These are phyloP conservation scores for Hypocryptadius cinnamomeus DNA, from an alignment of 2,113 vertebrate genomes.

Conservation along the genomic window DNA sequence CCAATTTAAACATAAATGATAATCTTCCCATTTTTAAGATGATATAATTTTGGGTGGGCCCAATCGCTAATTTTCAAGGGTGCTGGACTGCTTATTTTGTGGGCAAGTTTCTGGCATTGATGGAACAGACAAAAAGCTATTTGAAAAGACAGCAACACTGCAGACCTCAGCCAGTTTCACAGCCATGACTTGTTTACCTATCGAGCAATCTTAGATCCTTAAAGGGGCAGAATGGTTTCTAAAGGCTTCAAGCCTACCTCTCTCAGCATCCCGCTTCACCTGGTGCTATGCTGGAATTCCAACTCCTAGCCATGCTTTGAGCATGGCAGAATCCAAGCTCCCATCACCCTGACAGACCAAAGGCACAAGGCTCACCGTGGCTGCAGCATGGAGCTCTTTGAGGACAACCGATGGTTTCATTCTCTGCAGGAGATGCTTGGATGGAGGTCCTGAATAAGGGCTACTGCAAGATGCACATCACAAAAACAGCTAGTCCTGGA, in stretches of 20 bases:
- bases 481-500: not conserved
- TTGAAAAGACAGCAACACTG: not conserved
- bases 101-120: not conserved
- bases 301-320: not conserved
- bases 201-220: fast-evolving
- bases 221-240: not conserved
- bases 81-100: not conserved
- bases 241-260: not conserved
- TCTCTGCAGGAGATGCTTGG: not conserved
- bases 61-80: not conserved
- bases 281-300: not conserved
- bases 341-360: not conserved
- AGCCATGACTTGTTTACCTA: not conserved
- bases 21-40: not conserved
- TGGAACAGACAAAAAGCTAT: not conserved
- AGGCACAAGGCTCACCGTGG: not conserved
- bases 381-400: not conserved
- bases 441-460: not conserved
- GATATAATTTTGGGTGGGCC: not conserved
- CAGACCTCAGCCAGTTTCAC: not conserved
- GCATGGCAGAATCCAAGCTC: not conserved
- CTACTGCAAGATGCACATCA: not conserved
- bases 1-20: not conserved
- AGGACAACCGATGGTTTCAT: not conserved
- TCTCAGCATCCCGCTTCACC: not conserved